Evolutionary conservation across 1,140 invertebrate genomes (phyloP).

Genomic region (Drosophila tristis): DNA sequence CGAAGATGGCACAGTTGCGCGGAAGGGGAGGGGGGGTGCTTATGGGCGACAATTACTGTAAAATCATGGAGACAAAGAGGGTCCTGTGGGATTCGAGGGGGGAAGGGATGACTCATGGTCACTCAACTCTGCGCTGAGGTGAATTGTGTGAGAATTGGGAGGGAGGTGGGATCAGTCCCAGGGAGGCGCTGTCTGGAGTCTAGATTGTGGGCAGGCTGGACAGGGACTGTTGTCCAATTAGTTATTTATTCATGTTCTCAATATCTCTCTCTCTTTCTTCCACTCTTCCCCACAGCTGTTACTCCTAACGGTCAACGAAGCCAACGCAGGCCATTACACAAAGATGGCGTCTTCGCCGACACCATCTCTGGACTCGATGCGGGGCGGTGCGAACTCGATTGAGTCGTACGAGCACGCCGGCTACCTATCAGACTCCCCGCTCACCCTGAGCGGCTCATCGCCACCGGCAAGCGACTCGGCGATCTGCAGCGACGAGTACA

Average conservation of each 20-base stretch:
- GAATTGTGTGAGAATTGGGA: background rate
- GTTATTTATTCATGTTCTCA: background rate
- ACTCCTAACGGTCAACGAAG: constrained; percentile 52
- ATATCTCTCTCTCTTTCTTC: background rate
- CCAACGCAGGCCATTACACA: constrained; percentile 48
- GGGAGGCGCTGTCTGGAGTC: background rate
- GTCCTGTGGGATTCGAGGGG: background rate
- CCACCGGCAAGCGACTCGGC: constrained; percentile 92
- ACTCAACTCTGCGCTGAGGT: constrained; percentile 2
- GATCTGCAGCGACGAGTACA: constrained; percentile 88
- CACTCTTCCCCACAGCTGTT: constrained; percentile 42
- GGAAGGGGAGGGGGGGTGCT: constrained; percentile 22
- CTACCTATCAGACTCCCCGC: constrained; percentile 88
- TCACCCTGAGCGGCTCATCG: constrained; percentile 92
- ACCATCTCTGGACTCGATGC: constrained; percentile 94
- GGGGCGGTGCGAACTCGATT: constrained; percentile 94
- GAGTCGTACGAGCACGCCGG: constrained; percentile 89
- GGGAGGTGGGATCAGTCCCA: too few species aligned
- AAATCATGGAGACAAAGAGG: constrained; percentile 64
- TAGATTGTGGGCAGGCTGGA: too few species aligned
- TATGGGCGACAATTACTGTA: constrained; percentile 56
- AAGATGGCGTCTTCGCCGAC: constrained; percentile 89
- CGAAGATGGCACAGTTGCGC: constrained; percentile 47
- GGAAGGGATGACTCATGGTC: constrained; percentile 36
- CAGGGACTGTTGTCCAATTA: background rate